phyloP scores from a whole-genome alignment of 2,888 invertebrate genomes.

The Limnephilus lunatus region DNA sequence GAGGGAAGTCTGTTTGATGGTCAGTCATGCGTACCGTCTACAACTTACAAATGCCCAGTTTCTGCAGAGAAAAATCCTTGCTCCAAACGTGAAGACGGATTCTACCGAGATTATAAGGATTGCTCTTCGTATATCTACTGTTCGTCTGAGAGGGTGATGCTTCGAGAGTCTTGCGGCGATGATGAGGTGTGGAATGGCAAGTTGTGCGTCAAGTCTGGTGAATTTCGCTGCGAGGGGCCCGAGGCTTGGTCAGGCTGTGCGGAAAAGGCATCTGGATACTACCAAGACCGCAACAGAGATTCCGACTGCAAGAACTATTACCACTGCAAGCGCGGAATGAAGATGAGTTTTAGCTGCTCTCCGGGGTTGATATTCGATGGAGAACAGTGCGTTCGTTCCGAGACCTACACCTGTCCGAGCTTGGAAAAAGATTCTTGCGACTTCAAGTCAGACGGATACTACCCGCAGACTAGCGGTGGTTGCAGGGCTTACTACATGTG shows the following conservation, averaged over 20 bases:
- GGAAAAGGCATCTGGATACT: conserved; percentile 77
- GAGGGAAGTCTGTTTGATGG: conserved; percentile 76
- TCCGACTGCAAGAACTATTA: conserved; percentile 77
- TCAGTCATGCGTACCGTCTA: conserved; percentile 75
- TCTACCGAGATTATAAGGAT: conserved; percentile 74
- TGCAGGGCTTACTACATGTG: conserved; percentile 81
- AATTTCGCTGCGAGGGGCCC: conserved; percentile 75
- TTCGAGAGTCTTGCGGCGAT: conserved; percentile 74
- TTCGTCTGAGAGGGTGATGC: conserved; percentile 72
- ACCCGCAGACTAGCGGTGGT: conserved; percentile 75
- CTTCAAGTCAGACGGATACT: conserved; percentile 77
- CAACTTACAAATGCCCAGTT: conserved; percentile 73
- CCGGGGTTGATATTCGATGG: conserved; percentile 74
- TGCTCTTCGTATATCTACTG: conserved; percentile 77
- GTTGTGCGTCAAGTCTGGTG: conserved; percentile 72
- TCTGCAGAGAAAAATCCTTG: conserved; percentile 74
- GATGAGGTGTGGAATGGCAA: conserved; percentile 76
- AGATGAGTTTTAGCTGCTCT: conserved; percentile 73
- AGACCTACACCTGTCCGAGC: conserved; percentile 74
- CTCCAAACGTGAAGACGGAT: conserved; percentile 74
- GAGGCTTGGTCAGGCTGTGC: conserved; percentile 72
- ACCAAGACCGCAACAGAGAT: conserved; percentile 73
- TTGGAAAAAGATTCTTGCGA: conserved; percentile 76
- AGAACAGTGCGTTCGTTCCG: conserved; percentile 71
- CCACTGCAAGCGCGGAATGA: conserved; percentile 74